Evolutionary conservation across 37 sponge, comb jelly and placozoan species (phyloP).

Genomic region (Hormiphora californensis): DNA sequence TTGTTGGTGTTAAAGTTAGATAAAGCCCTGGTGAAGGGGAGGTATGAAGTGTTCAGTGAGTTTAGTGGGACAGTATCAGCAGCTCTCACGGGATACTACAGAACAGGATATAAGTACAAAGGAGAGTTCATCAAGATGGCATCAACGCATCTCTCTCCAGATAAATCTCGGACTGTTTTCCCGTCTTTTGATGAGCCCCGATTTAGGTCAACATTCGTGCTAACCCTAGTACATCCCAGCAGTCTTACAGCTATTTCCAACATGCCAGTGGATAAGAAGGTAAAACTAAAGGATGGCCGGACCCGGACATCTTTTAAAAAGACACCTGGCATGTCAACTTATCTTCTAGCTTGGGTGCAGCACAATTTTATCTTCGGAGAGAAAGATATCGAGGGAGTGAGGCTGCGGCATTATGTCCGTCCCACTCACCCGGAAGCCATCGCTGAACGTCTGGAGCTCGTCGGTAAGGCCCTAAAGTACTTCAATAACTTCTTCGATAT

Average conservation of each 20-base stretch:
- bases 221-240: slow-evolving; percentile 1
- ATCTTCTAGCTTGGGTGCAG: slow-evolving; percentile 53
- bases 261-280: slow-evolving; percentile 7
- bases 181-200: slow-evolving; percentile 44
- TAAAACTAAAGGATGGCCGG: neutral
- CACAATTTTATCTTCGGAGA: slow-evolving; percentile 11
- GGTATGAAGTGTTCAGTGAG: neutral
- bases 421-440: neutral
- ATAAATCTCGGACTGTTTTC: slow-evolving; percentile 42
- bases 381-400: neutral
- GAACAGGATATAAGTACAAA: neutral
- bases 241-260: neutral
- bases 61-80: neutral
- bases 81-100: neutral
- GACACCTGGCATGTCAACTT: slow-evolving; percentile 29
- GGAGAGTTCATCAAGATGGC: slow-evolving; percentile 6
- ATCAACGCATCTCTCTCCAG: slow-evolving; percentile 32
- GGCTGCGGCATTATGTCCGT: neutral
- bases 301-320: neutral
- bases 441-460: neutral
- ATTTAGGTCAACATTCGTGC: neutral
- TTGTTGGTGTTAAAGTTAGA: neutral
- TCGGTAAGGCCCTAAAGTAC: neutral
- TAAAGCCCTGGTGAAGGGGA: neutral
- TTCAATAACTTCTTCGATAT: slow-evolving; percentile 31